phyloP scores from a whole-genome alignment of 2,888 invertebrate genomes.

The Onchidella celtica region DNA sequence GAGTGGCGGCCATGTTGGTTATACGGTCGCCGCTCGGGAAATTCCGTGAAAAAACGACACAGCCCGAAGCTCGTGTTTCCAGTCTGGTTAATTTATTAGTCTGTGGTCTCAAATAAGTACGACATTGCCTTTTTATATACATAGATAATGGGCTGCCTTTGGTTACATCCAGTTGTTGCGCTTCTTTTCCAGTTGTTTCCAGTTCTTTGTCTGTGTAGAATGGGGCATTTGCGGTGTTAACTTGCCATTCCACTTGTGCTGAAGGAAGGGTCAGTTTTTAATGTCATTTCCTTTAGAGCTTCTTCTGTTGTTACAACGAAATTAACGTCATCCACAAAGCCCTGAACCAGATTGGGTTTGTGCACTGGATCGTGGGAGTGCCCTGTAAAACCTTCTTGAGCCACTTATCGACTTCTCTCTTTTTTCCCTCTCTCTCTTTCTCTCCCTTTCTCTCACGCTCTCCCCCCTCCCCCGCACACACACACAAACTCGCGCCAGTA shows the following conservation, averaged over 20 bases:
- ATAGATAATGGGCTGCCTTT: background rate
- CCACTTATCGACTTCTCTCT: too few species aligned
- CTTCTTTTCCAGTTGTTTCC: background rate
- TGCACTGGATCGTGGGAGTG: background rate
- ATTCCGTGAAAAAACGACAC: too few species aligned
- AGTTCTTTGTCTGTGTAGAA: background rate
- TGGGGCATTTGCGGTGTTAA: background rate
- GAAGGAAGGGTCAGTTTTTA: background rate
- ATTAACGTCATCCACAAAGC: background rate
- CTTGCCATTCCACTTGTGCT: background rate
- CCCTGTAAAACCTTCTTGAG: too few species aligned
- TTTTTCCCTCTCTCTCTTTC: too few species aligned
- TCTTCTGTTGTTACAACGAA: background rate
- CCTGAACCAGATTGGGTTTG: background rate
- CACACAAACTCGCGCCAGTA: too few species aligned
- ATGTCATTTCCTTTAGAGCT: background rate
- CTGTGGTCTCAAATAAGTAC: too few species aligned
- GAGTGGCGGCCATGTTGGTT: too few species aligned
- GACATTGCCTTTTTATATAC: background rate
- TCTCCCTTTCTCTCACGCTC: too few species aligned
- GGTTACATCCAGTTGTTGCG: background rate
- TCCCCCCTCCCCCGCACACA: too few species aligned
- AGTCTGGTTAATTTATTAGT: too few species aligned
- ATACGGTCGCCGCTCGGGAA: too few species aligned
- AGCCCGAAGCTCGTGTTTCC: too few species aligned